Evolutionary conservation across 2,888 invertebrate species (phyloP).

Genomic region (Electrophaes corylata): DNA sequence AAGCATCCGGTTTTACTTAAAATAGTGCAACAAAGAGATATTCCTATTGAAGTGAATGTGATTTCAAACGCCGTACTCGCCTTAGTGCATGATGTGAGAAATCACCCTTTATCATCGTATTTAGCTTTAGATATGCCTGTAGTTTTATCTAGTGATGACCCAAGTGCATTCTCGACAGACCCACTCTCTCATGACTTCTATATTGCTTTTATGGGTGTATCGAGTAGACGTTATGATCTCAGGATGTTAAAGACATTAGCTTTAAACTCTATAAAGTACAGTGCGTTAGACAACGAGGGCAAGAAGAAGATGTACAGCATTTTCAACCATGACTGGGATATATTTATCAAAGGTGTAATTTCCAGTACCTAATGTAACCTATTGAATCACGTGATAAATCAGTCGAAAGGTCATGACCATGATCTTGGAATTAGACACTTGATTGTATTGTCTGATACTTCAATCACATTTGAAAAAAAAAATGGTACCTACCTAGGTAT

Average conservation of each 20-base stretch:
- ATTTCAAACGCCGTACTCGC: constrained; percentile 91
- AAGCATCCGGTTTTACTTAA: constrained; percentile 89
- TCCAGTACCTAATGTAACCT: constrained; percentile 14
- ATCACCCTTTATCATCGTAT: constrained; percentile 88
- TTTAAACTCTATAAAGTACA: constrained; percentile 89
- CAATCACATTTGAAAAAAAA: no score
- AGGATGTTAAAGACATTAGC: constrained; percentile 89
- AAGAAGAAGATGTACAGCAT: constrained; percentile 52
- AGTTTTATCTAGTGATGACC: constrained; percentile 91
- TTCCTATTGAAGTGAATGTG: constrained; percentile 91
- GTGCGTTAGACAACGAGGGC: constrained; percentile 69
- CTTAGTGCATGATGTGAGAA: constrained; percentile 88
- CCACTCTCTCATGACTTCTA: constrained; percentile 92
- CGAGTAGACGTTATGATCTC: constrained; percentile 87
- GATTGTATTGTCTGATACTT: no score
- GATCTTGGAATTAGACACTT: no score
- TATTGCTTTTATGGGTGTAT: constrained; percentile 89
- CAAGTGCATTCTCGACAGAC: constrained; percentile 90
- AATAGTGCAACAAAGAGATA: constrained; percentile 81
- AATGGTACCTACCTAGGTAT: no score
- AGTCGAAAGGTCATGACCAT: not conserved
- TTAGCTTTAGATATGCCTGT: constrained; percentile 88
- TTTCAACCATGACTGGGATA: constrained; percentile 61
- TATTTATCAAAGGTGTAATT: constrained; percentile 59
- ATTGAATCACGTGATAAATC: not conserved